Base-by-base conservation (phyloP, 2,888 invertebrate species). In the Antheraea assamensis region DNA sequence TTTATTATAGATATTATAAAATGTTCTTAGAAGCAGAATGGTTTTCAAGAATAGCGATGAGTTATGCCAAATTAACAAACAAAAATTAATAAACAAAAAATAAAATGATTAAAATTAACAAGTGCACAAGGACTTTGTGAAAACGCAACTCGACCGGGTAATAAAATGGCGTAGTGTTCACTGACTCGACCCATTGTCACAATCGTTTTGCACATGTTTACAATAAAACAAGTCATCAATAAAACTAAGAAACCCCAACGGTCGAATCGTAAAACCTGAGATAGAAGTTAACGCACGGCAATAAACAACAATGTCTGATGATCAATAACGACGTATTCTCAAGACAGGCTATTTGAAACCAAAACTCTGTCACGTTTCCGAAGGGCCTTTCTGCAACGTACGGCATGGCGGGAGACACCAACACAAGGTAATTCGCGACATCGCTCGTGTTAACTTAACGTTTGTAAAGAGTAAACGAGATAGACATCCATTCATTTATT, bases 151-250 rank as follows among this genome's bases (percentile, higher is more conserved):
- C 27, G 61, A 61, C 27, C 3, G 61, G 27, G 17, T 15, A 64
- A 64, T 17, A 30, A 64, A 64, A 64, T 30, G 7, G 24, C 8
- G 58, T 76, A 80, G 84, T 83, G 84, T 84, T 81, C 85, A 83
- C 85, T 86, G 85, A 85, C 85, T 78, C 79, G 77, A 74, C 72
- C 73, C 21, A 74, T 72, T 61, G 58, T 31, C 35, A 42, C 47
- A 70, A 70, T 70, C 70, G 35, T 10, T 21, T 70, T 13, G 70
- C 21, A 42, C 70, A 70, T 35, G 70, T 13, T 42, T 42, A 42
- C 70, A 21, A 42, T 42, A 64, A 64, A 61, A 27, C 15, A 42
- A 13, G 13, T 42, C 61, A 27, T 64, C 27, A 30, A 27, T 30
- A 64, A 64, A 64, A 19, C 61, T 64, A 64, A 64, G 61, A 64